Evolutionary conservation across 2,888 invertebrate species (phyloP), one percentile per base, ranked within the genome.

Genomic region (Erpobdella octoculata): DNA sequence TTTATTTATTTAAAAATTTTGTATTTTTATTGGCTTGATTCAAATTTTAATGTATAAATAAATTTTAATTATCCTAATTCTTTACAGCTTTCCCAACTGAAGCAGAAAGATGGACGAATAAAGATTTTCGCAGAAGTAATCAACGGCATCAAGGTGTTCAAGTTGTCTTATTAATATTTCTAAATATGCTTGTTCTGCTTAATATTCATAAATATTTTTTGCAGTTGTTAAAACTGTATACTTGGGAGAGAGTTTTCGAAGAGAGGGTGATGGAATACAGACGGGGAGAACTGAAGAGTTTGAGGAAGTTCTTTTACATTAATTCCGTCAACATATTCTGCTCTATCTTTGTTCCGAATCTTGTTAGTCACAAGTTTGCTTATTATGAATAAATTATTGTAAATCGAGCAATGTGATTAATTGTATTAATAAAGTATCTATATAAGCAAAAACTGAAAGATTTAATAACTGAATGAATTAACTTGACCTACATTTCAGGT

Each of bases 121-220:
- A 67, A 71, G n/a, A 25, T 71, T 1, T 64, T 67, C 33, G 37
- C 21, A n/a, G 71, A 71, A 37, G 18, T 71, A 28, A 31, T 71
- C 18, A 67, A 66, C 46, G 67, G 67, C 48, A 71, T 71, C 18
- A 71, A 71, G 71, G 71, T 71, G 18, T 28, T 6, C 18, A 8
- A 36, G 28, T 62, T n/a, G 3, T 21, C 62, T 21, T 35, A 62
- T 25, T 61, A 18, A 6, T 31, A 18, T 31, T 25, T n/a, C 5
- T 21, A 46, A 46, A 46, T 46, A 46, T 46, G 18, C 21, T 46
- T 18, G 46, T 46, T 5, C 15, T 53, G 1, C 21, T 53, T 53
- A 53, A 53, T 53, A 53, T 53, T 53, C n/a, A 53, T 25, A 53
- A 8, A 28, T 25, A 9, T 15, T n/a, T 8, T 18, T n/a, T 62